A percentile compares a stretch with the other conserved stretches of the same genome.
These are phyloP conservation scores for Epizoanthus fatuus DNA, from an alignment of 92 coral and sea anemone species.

Conservation along the genomic window DNA sequence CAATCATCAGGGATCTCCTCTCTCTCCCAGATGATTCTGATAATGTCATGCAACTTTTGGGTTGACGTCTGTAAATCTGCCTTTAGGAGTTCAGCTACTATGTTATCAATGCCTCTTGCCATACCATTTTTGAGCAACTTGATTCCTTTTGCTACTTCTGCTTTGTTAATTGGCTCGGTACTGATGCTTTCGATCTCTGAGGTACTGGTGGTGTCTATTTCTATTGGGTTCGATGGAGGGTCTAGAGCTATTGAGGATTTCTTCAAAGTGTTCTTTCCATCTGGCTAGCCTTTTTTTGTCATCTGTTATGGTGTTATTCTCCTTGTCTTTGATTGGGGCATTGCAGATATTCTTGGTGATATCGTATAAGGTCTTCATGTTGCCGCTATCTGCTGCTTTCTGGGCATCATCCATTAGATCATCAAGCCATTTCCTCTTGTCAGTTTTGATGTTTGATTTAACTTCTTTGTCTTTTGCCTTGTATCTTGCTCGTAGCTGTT, in stretches of 20 bases:
- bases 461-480: slow-evolving; percentile 1
- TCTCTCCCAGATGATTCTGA: background rate
- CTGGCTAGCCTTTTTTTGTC: background rate
- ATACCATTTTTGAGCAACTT: slow-evolving; percentile 5
- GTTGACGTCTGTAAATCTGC: background rate
- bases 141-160: background rate
- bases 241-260: slow-evolving; percentile 11
- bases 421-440: slow-evolving; percentile 24
- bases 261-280: slow-evolving; percentile 44
- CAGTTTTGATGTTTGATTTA: too few species aligned
- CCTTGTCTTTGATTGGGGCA: too few species aligned
- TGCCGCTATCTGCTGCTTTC: slow-evolving; percentile 33
- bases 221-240: slow-evolving; percentile 23
- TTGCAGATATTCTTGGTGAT: slow-evolving; percentile 13
- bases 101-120: slow-evolving; percentile 7
- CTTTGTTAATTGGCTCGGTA: slow-evolving; percentile 19
- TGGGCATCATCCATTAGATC: slow-evolving; percentile 23
- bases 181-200: slow-evolving; percentile 15
- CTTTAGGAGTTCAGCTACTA: slow-evolving; percentile 12
- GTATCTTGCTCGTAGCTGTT: background rate
- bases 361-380: slow-evolving; percentile 17
- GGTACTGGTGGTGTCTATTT: background rate
- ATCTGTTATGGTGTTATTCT: background rate
- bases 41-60: background rate
- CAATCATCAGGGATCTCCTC: slow-evolving; percentile 44